Base-by-base conservation (phyloP, 2,888 invertebrate genomes). In the Melipona beecheii region DNA sequence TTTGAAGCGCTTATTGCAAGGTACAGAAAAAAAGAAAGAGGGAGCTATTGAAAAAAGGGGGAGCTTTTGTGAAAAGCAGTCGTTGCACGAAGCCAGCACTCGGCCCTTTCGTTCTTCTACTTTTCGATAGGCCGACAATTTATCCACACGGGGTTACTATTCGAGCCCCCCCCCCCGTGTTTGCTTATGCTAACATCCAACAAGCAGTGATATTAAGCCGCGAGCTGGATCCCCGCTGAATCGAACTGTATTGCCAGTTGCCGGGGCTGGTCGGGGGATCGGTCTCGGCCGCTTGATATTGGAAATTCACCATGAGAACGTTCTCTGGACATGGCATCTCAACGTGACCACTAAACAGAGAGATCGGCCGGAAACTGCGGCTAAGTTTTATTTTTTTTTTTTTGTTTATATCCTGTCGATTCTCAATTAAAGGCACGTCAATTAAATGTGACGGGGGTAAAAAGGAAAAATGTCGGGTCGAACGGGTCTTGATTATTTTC, bases 151-250 rank as follows among this genome's bases (percentile, higher is more conserved):
- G 58, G 78, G 56, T 36, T 75, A 73, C 75, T 62, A 74, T 77
- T 72, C 76, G 77, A 76, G 80, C 79, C 87, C 86, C 24, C 24
- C 24, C 24, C 27, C 43, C 36, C 24, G 85, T 91, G 91, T 93
- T 92, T 93, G 90, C 91, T 90, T 91, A 93, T 92, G 92, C 92
- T 92, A 93, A 93, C 90, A 90, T 81, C 89, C 88, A 90, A 92
- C 92, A 90, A 86, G 91, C 91, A 88, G 89, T 91, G 92, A 91
- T 93, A 92, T 91, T 90, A 90, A 88, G 86, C 89, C 88, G 58
- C 77, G 79, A 84, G 78, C 82, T 81, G 78, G 84, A 81, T 78
- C 83, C 83, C 77, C 70, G 77, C 11, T 72, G 83, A 87, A 85
- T 75, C 80, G 76, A 77, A 78, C 76, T 78, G 80, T 76, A 83